Percentiles rank a stretch among this genome's conserved stretches.
Evolutionary conservation across 2,888 invertebrate genomes (phyloP).

Genomic region (Ormia ochracea): DNA sequence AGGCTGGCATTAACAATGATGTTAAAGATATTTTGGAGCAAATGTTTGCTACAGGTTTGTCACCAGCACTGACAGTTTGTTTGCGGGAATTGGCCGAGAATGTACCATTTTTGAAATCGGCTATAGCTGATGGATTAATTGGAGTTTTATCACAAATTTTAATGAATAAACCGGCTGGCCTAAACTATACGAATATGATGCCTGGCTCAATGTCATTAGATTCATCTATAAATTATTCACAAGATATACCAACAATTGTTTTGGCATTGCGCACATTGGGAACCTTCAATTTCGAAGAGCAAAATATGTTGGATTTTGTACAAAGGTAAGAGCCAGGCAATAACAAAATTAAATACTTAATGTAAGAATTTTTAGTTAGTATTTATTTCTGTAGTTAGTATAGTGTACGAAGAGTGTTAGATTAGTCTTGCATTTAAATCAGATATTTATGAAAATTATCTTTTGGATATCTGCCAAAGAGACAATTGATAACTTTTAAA

Average conservation of each 20-base stretch:
- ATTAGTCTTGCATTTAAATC: too few species aligned
- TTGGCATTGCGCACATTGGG: conserved; percentile 95
- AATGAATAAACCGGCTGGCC: conserved; percentile 89
- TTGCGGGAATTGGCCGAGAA: conserved; percentile 92
- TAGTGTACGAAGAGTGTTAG: too few species aligned
- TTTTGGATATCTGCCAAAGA: too few species aligned
- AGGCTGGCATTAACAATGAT: conserved; percentile 85
- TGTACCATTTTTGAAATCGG: conserved; percentile 90
- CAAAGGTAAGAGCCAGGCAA: conserved; percentile 78
- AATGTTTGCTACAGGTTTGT: conserved; percentile 94
- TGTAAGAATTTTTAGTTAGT: too few species aligned
- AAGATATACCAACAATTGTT: conserved; percentile 89
- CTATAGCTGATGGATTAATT: conserved; percentile 94
- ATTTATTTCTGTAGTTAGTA: too few species aligned
- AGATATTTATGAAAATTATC: too few species aligned
- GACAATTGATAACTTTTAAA: too few species aligned
- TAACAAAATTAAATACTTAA: too few species aligned
- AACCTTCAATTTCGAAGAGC: conserved; percentile 92
- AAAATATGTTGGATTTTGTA: conserved; percentile 93
- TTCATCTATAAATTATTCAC: conserved; percentile 73
- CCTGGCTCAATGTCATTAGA: conserved; percentile 74
- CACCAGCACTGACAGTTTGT: conserved; percentile 92
- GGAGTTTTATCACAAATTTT: conserved; percentile 93
- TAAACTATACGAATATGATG: conserved; percentile 79
- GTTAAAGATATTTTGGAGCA: conserved; percentile 91